phyloP scores from a whole-genome alignment of 2,888 invertebrate genomes.

The Rhogogaster chlorosoma region DNA sequence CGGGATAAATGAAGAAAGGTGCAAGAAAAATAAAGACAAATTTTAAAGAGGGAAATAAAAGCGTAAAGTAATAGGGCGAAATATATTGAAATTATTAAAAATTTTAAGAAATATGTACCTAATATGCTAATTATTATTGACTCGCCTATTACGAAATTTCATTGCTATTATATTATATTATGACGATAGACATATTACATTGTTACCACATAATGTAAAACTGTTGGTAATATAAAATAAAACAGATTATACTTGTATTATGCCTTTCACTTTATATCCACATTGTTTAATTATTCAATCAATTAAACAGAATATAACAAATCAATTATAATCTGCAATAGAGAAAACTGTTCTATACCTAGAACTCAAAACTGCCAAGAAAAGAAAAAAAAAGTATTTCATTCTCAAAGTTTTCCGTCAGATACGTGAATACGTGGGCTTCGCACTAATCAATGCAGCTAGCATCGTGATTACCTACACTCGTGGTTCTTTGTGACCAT shows the following conservation, averaged over 20 bases:
- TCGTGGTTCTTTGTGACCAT: not conserved
- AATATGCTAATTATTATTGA: conserved; percentile 66
- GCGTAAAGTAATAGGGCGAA: conserved; percentile 26
- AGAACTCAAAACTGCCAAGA: not conserved
- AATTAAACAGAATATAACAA: no score
- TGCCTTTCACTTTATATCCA: not conserved
- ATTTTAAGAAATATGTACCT: conserved; percentile 66
- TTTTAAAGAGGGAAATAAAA: not conserved
- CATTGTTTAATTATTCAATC: not conserved
- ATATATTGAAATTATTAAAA: conserved; percentile 65
- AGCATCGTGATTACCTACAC: not conserved
- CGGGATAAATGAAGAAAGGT: not conserved
- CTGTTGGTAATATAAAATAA: conserved; percentile 74
- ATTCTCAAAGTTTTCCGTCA: not conserved
- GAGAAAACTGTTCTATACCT: not conserved
- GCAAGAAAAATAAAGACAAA: conserved; percentile 5
- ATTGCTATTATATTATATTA: conserved; percentile 65
- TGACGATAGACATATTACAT: conserved; percentile 69
- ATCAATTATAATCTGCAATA: no score
- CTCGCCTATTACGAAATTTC: conserved; percentile 71
- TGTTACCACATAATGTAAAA: conserved; percentile 73
- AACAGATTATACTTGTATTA: conserved; percentile 72
- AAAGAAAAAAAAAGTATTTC: not conserved
- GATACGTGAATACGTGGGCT: not conserved
- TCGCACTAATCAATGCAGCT: not conserved